Percentiles rank a stretch among this genome's conserved stretches.
Conservation (phyloP, 2,888 invertebrate species). For the Sinhomidia bicolor region DNA sequence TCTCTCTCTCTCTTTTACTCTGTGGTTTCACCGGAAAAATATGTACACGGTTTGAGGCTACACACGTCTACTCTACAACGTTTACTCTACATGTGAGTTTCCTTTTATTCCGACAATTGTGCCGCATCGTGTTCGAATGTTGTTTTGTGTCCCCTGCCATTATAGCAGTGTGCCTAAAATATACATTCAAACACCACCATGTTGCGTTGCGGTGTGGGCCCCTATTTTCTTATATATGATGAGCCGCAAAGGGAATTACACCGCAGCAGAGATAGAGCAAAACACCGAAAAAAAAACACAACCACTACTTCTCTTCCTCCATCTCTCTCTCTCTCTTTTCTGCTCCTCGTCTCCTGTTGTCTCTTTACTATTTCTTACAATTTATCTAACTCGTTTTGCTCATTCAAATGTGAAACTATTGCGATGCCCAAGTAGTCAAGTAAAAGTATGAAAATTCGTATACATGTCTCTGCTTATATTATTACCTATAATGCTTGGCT, state of each 20-base stretch:
- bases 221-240: slow-evolving; percentile 64
- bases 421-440: slow-evolving; percentile 22
- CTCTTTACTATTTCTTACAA: slow-evolving; percentile 31
- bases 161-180: background rate
- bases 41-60: slow-evolving; percentile 48
- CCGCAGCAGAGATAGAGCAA: slow-evolving; percentile 41
- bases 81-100: background rate
- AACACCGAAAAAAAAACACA: slow-evolving; percentile 31
- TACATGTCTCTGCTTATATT: background rate
- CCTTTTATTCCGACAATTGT: slow-evolving; percentile 28
- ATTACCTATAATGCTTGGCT: background rate
- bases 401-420: slow-evolving; percentile 47
- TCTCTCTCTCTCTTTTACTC: slow-evolving; percentile 38
- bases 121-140: slow-evolving; percentile 8
- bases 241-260: slow-evolving; percentile 64
- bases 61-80: no score
- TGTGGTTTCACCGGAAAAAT: slow-evolving; percentile 55
- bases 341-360: background rate
- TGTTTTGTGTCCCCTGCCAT: slow-evolving; percentile 5
- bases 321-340: no score
- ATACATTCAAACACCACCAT: background rate
- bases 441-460: background rate
- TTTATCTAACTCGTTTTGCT: slow-evolving; percentile 51
- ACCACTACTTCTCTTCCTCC: slow-evolving; percentile 13
- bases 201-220: slow-evolving; percentile 45